These are phyloP conservation scores for Hipposideros larvatus DNA, from an alignment of 2,797 vertebrate genomes.

Conservation along the genomic window DNA sequence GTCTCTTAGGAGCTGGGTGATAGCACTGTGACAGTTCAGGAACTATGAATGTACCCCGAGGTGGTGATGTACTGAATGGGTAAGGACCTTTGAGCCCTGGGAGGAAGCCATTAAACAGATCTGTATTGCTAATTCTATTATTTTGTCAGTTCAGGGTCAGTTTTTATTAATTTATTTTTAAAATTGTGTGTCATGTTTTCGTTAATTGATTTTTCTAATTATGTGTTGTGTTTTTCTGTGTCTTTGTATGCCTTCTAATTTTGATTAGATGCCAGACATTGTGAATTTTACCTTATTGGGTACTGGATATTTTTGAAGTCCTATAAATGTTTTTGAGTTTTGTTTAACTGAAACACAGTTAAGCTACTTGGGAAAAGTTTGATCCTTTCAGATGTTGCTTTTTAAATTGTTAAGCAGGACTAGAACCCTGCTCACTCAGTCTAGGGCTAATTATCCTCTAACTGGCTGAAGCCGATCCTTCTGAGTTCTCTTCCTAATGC, in stretches of 20 bases:
- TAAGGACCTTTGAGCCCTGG: not conserved
- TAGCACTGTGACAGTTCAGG: not conserved
- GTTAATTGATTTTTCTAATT: not conserved
- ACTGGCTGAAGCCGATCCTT: not conserved
- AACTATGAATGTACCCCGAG: not conserved
- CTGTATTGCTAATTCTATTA: not conserved
- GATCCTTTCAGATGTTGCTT: slow-evolving; percentile 1
- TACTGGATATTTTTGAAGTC: not conserved
- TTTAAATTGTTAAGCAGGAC: not conserved
- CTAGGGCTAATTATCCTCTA: not conserved
- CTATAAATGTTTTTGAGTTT: slow-evolving; percentile 6
- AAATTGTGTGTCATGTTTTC: not conserved
- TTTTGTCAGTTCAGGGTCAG: not conserved
- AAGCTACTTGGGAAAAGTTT: not conserved
- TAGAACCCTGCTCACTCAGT: not conserved
- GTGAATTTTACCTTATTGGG: not conserved
- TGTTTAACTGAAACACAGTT: not conserved
- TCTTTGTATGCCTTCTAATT: not conserved
- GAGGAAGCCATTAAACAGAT: not conserved
- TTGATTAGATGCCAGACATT: not conserved
- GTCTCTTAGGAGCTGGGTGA: not conserved
- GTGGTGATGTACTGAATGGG: not conserved
- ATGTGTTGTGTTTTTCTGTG: not conserved
- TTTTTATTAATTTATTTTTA: not conserved
- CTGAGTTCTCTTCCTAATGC: not conserved